phyloP scores from a whole-genome alignment of 2,888 invertebrate species.

The Neuroscelio doddi region DNA sequence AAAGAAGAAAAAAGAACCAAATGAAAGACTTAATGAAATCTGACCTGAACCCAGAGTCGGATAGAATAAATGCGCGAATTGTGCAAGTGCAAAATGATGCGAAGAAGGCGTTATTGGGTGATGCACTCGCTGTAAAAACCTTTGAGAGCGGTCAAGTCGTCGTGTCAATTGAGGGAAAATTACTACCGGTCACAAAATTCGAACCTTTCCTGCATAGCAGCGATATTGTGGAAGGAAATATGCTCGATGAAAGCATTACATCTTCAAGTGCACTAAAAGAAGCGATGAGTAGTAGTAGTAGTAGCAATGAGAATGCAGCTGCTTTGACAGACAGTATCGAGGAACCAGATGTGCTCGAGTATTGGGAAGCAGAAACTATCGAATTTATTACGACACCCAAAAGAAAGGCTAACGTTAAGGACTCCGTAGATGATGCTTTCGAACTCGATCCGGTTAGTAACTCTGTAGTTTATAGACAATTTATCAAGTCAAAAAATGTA shows the following conservation, averaged over 20 bases:
- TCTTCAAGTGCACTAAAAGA: background rate
- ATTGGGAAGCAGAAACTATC: constrained; percentile 71
- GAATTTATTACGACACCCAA: constrained; percentile 61
- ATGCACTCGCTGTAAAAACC: constrained; percentile 58
- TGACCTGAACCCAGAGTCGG: constrained; percentile 31
- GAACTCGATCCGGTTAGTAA: constrained; percentile 48
- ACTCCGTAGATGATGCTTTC: constrained; percentile 47
- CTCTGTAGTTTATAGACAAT: background rate
- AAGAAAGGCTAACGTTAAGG: constrained; percentile 35
- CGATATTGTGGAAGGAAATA: constrained; percentile 6
- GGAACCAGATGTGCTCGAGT: constrained; percentile 73
- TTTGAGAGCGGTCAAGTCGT: constrained; percentile 68
- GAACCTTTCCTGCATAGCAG: constrained; percentile 46
- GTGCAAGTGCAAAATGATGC: constrained; percentile 46
- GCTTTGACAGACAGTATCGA: constrained; percentile 64
- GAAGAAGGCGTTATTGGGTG: constrained; percentile 48
- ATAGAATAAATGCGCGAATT: constrained; percentile 49
- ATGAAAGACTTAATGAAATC: constrained; percentile 1
- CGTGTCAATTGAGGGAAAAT: constrained; percentile 64
- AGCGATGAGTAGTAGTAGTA: constrained; percentile 13
- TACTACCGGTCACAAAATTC: constrained; percentile 57
- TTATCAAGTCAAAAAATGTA: background rate
- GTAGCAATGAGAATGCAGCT: constrained; percentile 40
- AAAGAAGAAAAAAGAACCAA: constrained; percentile 17
- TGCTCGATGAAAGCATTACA: constrained; percentile 12